Evolutionary conservation across 1,140 invertebrate genomes (phyloP).

Genomic region (Lepidurus arcticus): DNA sequence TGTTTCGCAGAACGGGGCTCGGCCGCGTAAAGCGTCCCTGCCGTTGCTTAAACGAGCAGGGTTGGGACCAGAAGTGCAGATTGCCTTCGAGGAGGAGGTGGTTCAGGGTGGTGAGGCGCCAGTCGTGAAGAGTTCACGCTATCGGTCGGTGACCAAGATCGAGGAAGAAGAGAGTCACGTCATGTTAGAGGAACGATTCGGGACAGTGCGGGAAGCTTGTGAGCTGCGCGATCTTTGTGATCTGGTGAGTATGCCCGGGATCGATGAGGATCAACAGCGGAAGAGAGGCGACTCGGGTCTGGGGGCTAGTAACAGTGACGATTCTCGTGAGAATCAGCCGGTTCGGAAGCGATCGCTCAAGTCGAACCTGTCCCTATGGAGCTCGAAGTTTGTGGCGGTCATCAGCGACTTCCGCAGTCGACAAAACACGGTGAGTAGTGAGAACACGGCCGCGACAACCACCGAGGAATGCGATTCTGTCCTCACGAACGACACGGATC

Average conservation of each 20-base stretch:
- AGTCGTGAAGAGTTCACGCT: background rate
- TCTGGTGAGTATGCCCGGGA: background rate
- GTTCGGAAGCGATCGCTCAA: background rate
- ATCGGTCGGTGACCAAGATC: background rate
- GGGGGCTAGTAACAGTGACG: background rate
- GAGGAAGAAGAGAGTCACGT: background rate
- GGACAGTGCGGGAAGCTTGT: background rate
- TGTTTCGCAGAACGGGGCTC: background rate
- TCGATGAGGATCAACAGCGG: background rate
- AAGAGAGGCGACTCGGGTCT: background rate
- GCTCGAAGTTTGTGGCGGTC: background rate
- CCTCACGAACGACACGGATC: slow-evolving; percentile 15
- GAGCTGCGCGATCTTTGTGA: slow-evolving; percentile 16
- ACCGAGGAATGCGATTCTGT: slow-evolving; percentile 17
- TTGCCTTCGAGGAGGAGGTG: slow-evolving; percentile 25
- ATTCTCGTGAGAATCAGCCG: background rate
- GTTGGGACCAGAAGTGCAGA: slow-evolving; percentile 34
- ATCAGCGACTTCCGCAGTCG: slow-evolving; percentile 17
- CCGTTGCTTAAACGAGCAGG: slow-evolving; percentile 33
- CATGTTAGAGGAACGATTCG: slow-evolving; percentile 5
- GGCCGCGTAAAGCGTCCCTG: slow-evolving; percentile 26
- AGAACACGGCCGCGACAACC: background rate
- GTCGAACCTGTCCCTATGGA: slow-evolving; percentile 2
- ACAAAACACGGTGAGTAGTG: slow-evolving; percentile 29
- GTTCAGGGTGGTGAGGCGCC: background rate